Evolutionary conservation across 1,140 invertebrate genomes (phyloP), one percentile per base, ranked within the genome.

Genomic region (Camponotus floridanus): DNA sequence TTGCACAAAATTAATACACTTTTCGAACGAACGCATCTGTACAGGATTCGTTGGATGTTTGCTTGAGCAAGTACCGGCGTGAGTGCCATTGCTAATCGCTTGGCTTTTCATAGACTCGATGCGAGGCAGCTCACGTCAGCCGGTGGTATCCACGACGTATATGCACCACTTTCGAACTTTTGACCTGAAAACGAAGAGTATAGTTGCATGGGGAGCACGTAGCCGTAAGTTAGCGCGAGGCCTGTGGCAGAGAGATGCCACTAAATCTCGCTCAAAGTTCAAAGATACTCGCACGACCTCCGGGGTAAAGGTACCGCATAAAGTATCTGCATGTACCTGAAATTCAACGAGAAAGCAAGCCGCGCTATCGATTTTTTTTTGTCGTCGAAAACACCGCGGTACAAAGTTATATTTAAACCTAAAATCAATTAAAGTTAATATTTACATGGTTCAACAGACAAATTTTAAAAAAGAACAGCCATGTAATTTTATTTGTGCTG

Each of bases 91-190:
- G 36, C 51, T 81, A 71, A 81, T 81, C 31, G 31, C 6, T 59
- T 39, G 36, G 26, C 59, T 78, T 68, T 57, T 33, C 31, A 70
- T 67, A 61, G 89, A 87, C 76, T 81, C 51, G n/a, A 15, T 4
- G 15, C 26, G 33, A 42, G 45, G 68, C 39, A 36, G 48, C 59
- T 81, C 73, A 64, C 74, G 57, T 70, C 57, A 42, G 31, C 21
- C 64, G 76, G 67, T 9, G 11, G 76, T 51, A 86, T 76, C 62
- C 48, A 62, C 83, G 64, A 51, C 64, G 59, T 83, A 51, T 51
- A 86, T 76, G 89, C 89, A 90, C 87, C 86, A 89, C 79, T 89
- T 91, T 91, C 90, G 76, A 91, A 89, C 87, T 88, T 91, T 89
- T 74, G 86, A 89, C 86, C 90, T 85, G 80, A 85, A 91, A 91